A percentile compares a stretch with the other conserved stretches of the same genome.
Evolutionary conservation across 2,113 vertebrate genomes (phyloP).

Genomic region (Megaleporinus macrocephalus): DNA sequence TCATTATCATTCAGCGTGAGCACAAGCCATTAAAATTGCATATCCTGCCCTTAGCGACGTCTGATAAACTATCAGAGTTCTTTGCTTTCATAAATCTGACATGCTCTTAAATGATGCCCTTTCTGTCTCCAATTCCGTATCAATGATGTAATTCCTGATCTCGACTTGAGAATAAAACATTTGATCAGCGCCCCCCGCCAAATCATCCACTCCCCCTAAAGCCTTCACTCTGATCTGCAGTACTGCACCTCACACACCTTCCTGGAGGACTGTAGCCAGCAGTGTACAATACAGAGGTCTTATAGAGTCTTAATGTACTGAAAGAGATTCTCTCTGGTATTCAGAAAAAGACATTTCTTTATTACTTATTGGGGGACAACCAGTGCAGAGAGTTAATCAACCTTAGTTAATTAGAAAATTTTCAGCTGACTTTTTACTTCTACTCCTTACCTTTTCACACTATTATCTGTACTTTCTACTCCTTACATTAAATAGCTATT

Average conservation of each 20-base stretch:
- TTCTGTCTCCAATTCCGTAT: constrained; percentile 35
- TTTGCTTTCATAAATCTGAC: constrained; percentile 58
- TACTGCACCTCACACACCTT: constrained; percentile 1
- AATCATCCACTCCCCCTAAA: constrained; percentile 2
- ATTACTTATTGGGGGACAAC: too few relatives aligned
- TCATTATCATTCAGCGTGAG: constrained; percentile 55
- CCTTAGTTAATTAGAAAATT: too few relatives aligned
- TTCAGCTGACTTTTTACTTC: too few relatives aligned
- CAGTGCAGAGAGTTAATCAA: too few relatives aligned
- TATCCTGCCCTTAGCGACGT: constrained; percentile 45
- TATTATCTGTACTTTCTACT: too few relatives aligned
- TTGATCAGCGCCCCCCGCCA: constrained; percentile 14
- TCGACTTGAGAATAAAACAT: constrained; percentile 32
- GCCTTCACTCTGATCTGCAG: constrained; percentile 1
- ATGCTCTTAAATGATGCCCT: constrained; percentile 46
- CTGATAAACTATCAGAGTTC: constrained; percentile 54
- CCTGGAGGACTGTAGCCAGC: background rate
- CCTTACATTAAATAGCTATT: too few relatives aligned
- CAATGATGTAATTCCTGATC: constrained; percentile 38
- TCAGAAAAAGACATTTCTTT: too few relatives aligned
- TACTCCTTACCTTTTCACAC: too few relatives aligned
- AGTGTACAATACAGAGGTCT: constrained; percentile 30
- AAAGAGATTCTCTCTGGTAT: too few relatives aligned
- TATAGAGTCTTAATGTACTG: too few relatives aligned
- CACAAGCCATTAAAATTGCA: constrained; percentile 55